phyloP scores from a whole-genome alignment of 1,140 invertebrate species.

The Centruroides vittatus region DNA sequence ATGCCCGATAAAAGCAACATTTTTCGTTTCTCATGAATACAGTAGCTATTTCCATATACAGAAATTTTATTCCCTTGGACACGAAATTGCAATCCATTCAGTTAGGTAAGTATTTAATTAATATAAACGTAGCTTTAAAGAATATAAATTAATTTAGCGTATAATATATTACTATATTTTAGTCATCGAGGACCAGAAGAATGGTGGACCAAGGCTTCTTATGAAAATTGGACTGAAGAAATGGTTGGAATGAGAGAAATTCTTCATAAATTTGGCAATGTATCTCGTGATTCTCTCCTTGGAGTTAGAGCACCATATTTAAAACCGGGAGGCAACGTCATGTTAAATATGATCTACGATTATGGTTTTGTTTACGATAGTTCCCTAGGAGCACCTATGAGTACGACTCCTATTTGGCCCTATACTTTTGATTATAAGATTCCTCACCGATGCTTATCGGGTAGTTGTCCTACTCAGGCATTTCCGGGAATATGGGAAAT shows the following conservation, averaged over 20 bases:
- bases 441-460: conserved; percentile 63
- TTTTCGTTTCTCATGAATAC: conserved; percentile 93
- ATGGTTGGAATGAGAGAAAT: conserved; percentile 82
- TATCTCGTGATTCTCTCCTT: conserved; percentile 46
- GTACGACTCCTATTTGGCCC: conserved; percentile 72
- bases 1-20: conserved; percentile 79
- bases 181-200: conserved; percentile 43
- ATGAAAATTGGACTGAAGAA: conserved; percentile 86
- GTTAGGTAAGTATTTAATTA: conserved; percentile 42
- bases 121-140: too few relatives aligned
- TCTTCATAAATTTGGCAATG: conserved; percentile 75
- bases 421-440: conserved; percentile 90
- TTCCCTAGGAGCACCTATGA: conserved; percentile 78
- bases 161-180: too few relatives aligned
- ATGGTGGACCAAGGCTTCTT: conserved; percentile 63
- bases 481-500: conserved; percentile 90
- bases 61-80: conserved; percentile 76
- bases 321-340: conserved; percentile 80
- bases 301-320: conserved; percentile 72
- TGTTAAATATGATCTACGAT: conserved; percentile 76
- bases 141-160: too few relatives aligned
- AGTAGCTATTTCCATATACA: conserved; percentile 86
- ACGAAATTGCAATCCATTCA: conserved; percentile 88
- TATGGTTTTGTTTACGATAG: conserved; percentile 90
- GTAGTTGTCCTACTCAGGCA: conserved; percentile 61